These are phyloP conservation scores for Caenorhabditis tropicalis DNA, from an alignment of 1,140 invertebrate genomes.

Conservation along the genomic window DNA sequence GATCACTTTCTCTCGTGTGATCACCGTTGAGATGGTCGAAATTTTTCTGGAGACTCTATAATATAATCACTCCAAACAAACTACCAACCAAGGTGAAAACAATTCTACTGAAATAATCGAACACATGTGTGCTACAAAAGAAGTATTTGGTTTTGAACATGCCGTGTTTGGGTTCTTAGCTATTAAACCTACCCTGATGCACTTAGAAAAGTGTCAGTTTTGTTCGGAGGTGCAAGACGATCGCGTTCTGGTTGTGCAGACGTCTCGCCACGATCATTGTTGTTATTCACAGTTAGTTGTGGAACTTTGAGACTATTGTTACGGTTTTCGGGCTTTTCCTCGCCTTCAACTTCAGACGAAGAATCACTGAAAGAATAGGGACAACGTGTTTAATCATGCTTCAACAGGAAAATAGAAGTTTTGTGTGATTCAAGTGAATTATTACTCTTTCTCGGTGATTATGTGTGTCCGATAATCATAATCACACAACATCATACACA, in stretches of 20 bases:
- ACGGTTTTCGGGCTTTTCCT: slow-evolving; percentile 2
- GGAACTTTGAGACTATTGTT: neutral
- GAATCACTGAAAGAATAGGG: slow-evolving; percentile 34
- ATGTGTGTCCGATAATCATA: neutral
- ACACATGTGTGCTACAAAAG: slow-evolving; percentile 31
- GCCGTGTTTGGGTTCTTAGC: neutral
- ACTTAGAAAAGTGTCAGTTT: slow-evolving; percentile 26
- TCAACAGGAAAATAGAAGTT: slow-evolving; percentile 29
- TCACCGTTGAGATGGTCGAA: slow-evolving; percentile 54
- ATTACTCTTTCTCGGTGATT: neutral
- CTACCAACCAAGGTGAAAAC: slow-evolving; percentile 30
- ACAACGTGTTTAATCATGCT: slow-evolving; percentile 25
- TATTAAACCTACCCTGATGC: slow-evolving; percentile 14
- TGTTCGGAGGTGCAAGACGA: slow-evolving; percentile 36
- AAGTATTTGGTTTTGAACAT: neutral
- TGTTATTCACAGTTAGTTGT: slow-evolving; percentile 7
- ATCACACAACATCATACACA: neutral
- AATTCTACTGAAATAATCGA: slow-evolving; percentile 15
- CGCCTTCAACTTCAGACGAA: slow-evolving; percentile 21
- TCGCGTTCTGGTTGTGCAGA: slow-evolving; percentile 26
- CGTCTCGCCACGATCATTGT: neutral
- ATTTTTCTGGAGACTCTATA: slow-evolving; percentile 61
- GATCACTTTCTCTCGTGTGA: slow-evolving; percentile 60
- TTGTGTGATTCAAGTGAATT: neutral
- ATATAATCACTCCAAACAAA: slow-evolving; percentile 1